Evolutionary conservation across 2,888 invertebrate species (phyloP), one percentile per base, ranked within the genome.

Genomic region (Lamellibrachia columna): DNA sequence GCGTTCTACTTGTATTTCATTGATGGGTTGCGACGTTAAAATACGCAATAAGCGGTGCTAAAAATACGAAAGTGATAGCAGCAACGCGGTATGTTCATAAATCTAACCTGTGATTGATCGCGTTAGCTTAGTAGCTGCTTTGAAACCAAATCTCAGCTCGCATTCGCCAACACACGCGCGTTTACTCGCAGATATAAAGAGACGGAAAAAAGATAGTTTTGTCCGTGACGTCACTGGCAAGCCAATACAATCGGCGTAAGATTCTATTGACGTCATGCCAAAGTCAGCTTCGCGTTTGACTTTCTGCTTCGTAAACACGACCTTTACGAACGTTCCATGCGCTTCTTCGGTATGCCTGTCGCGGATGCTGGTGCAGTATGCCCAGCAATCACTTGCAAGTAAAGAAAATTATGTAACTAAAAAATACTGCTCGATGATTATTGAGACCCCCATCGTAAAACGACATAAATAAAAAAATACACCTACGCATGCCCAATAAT

Each of bases 221-320:
- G 75, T 75, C 75, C 15, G 75, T 75, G 75, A 75, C 75, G 75
- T 75, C 75, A 6, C n/a, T 75, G 0, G 75, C 75, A 75, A 75
- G n/a, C 22, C 75, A 75, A 75, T 15, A 75, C 75, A 22, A 75
- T 75, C 75, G 75, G 75, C 22, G 22, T 75, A 75, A 15, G 22
- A n/a, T 75, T 75, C 22, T n/a, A 75, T 75, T 75, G 75, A 75
- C 75, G 75, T 75, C 75, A 75, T 75, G n/a, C 75, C 22, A 75
- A 75, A 75, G 75, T 75, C 75, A 75, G 6, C 22, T n/a, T 3
- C 75, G n/a, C 22, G 75, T 75, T 75, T 75, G 75, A 75, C n/a
- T 75, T 75, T 22, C 22, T 75, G 75, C 75, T n/a, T 4, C n/a
- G 75, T 75, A 75, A 75, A 75, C 75, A 75, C n/a, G n/a, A 75